phyloP scores from a whole-genome alignment of 2,113 vertebrate genomes.

The Sorex fumeus region DNA sequence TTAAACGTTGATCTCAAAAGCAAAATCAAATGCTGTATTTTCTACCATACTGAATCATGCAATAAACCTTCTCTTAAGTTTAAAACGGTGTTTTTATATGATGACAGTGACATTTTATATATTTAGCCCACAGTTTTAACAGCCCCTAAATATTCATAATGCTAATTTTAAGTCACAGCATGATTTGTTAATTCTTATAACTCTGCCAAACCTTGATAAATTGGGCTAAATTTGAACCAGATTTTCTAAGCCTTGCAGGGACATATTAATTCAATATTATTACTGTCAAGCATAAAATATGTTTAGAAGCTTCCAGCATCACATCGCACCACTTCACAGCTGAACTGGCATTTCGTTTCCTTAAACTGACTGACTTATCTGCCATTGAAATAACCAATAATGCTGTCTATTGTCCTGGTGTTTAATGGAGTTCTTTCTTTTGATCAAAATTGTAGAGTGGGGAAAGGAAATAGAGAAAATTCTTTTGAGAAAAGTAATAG shows the following conservation, averaged over 20 bases:
- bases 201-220: slow-evolving; percentile 84
- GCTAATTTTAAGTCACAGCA: slow-evolving; percentile 85
- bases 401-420: slow-evolving; percentile 67
- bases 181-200: slow-evolving; percentile 87
- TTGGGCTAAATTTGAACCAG: slow-evolving; percentile 87
- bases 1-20: slow-evolving; percentile 26
- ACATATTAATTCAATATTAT: slow-evolving; percentile 87
- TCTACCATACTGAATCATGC: slow-evolving; percentile 44
- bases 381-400: slow-evolving; percentile 79
- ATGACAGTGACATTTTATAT: slow-evolving; percentile 79
- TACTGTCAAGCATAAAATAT: slow-evolving; percentile 88
- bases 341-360: slow-evolving; percentile 80
- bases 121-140: slow-evolving; percentile 84
- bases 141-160: slow-evolving; percentile 85
- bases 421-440: slow-evolving; percentile 74
- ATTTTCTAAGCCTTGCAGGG: slow-evolving; percentile 84
- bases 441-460: slow-evolving; percentile 40
- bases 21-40: slow-evolving; percentile 49
- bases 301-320: slow-evolving; percentile 80
- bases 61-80: slow-evolving; percentile 72
- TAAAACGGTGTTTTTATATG: slow-evolving; percentile 74
- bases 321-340: slow-evolving; percentile 83
- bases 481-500: slow-evolving; percentile 60
- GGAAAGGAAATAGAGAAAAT: slow-evolving; percentile 45
- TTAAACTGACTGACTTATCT: slow-evolving; percentile 79